These are phyloP conservation scores for Timema cristinae DNA, from an alignment of 2,888 invertebrate species.

Conservation along the genomic window DNA sequence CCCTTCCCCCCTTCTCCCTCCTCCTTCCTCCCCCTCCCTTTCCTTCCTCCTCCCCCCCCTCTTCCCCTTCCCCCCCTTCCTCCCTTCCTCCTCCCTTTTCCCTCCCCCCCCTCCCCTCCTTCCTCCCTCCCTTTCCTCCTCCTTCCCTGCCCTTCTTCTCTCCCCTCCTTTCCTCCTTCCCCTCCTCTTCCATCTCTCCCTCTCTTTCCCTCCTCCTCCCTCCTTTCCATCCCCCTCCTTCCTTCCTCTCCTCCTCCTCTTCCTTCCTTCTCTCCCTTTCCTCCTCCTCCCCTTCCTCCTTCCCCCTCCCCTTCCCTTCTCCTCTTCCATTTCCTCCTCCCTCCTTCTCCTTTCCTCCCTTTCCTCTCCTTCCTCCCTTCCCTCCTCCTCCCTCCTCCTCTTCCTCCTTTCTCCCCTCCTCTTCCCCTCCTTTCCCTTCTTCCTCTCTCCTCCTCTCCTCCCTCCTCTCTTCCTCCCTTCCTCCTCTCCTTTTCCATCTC, in stretches of 20 bases:
- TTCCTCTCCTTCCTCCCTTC: not conserved
- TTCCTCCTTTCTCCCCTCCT: not conserved
- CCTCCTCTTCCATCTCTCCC: not conserved
- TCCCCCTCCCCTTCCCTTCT: not conserved
- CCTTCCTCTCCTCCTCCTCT: not conserved
- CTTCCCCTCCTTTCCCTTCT: not conserved
- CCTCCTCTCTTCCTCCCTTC: not conserved
- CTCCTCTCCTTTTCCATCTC: not conserved
- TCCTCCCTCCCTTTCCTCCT: not conserved
- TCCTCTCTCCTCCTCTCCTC: not conserved
- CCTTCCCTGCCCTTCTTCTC: conserved; percentile 2
- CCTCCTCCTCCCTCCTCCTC: not conserved
- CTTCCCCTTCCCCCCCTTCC: not conserved
- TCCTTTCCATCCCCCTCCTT: not conserved
- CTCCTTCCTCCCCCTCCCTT: not conserved
- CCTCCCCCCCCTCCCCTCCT: conserved; percentile 5
- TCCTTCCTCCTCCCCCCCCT: not conserved
- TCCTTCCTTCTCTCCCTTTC: not conserved
- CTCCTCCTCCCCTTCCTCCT: not conserved
- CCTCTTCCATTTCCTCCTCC: not conserved
- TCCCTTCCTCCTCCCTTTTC: not conserved
- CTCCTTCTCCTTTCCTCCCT: no score
- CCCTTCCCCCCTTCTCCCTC: not conserved
- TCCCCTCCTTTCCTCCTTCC: not conserved
- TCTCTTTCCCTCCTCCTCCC: not conserved